phyloP scores from a whole-genome alignment of 2,113 vertebrate genomes.

The Procavia capensis region DNA sequence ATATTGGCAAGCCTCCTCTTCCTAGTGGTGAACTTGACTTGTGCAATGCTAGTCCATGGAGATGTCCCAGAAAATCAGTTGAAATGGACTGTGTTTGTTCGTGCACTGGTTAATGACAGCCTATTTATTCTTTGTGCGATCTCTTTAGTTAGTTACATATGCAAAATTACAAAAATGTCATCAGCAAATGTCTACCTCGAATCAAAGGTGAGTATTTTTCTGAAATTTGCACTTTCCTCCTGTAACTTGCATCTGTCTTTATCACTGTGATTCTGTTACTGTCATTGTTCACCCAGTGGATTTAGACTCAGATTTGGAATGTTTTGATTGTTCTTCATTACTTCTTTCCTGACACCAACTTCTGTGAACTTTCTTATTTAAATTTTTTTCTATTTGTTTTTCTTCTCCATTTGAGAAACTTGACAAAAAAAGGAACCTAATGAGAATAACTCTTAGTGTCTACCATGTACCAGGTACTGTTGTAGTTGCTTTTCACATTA shows the following conservation, averaged over 20 bases:
- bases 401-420: not conserved
- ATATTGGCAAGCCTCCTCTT: slow-evolving; percentile 92
- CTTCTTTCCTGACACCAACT: not conserved
- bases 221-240: slow-evolving; percentile 53
- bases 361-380: not conserved
- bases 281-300: not conserved
- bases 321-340: not conserved
- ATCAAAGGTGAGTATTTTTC: slow-evolving; percentile 91
- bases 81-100: slow-evolving; percentile 90
- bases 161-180: slow-evolving; percentile 97
- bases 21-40: slow-evolving; percentile 95
- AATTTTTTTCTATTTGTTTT: not conserved
- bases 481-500: not conserved
- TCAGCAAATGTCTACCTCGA: slow-evolving; percentile 99
- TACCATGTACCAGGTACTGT: not conserved
- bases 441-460: not conserved
- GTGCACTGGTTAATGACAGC: slow-evolving; percentile 94
- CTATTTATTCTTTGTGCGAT: slow-evolving; percentile 96
- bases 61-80: slow-evolving; percentile 87
- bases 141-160: slow-evolving; percentile 95
- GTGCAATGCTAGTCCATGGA: slow-evolving; percentile 92
- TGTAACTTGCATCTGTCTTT: not conserved
- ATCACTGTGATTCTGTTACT: not conserved
- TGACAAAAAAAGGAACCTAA: not conserved
- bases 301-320: not conserved